Base-by-base conservation (phyloP, 1,140 invertebrate genomes). In the Goniozus legneri region DNA sequence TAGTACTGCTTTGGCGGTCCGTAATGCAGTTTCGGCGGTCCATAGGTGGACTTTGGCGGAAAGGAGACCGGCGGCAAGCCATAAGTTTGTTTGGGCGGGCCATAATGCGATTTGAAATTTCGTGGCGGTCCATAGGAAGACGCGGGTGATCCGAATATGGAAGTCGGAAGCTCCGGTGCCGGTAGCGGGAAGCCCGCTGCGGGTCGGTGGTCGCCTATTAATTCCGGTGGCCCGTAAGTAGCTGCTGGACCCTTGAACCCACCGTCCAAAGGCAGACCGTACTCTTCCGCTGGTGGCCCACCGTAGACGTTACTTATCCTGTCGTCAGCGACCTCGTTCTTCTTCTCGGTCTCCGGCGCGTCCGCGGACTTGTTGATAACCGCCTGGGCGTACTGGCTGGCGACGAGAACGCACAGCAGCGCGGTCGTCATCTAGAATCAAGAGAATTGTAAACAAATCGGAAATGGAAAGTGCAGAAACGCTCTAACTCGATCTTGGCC, bases 1-100 rank as follows among this genome's bases (percentile, higher is more conserved):
- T 80, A 79, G 2, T 70, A 54, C 19, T 67, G 72, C 46, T 77
- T 79, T 0, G 77, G 78, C 14, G 73, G 72, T 1, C 77, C 73
- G 24, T 78, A 76, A 12, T 76, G 50, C 14, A 56, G 45, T 39
- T 67, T 78, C 36, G 79, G 79, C 32, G 75, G 71, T 22, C 77
- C 65, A 21, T 77, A 80, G 14, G 56, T 47, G 3, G 64, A 52
- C 56, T 80, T 72, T 8, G 73, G 67, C 14, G 68, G 66, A 8
- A 57, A 43, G 22, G 52, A 56, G 48, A 46, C 39, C 36, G 41
- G 44, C 38, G 67, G 71, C 16, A 74, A 71, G 0, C 74, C 76
- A 46, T 71, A 78, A 46, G 48, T 64, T 43, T 62, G 62, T 44
- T 75, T 69, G 0, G 74, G 72, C 15, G 76, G 72, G 0, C 70